Evolutionary conservation across 2,888 invertebrate species (phyloP), one percentile per base, ranked within the genome.

Genomic region (Mythimna vitellina): DNA sequence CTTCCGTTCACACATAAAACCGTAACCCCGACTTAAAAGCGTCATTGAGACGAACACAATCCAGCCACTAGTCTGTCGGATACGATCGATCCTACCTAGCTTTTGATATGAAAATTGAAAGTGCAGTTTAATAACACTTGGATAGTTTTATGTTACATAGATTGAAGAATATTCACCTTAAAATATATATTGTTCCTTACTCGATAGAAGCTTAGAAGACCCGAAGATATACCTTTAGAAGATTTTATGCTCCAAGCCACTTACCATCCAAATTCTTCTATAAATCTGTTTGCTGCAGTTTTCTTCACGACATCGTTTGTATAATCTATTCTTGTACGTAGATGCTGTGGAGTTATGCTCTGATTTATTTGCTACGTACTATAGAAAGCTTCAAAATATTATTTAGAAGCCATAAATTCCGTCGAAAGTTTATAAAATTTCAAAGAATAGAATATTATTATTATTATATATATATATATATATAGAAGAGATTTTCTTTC

Each of bases 1-100:
- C 91, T 93, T 93, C 94, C 92, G 85, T 87, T 89, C 88, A 75
- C 77, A 92, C 92, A 93, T 91, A 93, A 94, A 92, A 92, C 89
- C 89, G 89, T 88, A 91, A 91, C 92, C 88, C 91, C 88, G 87
- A 89, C 88, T 91, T 89, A 87, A 90, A 88, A 91, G 89, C 87
- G 86, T 90, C 88, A 86, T 90, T 89, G 87, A 89, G 86, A 88
- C 88, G 86, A 86, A 89, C 89, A 90, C 80, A 85, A 87, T 83
- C 86, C 82, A 86, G 84, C 81, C 80, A 87, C 87, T 85, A 86
- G 85, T 84, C 80, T 82, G 80, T 81, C 76, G 80, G 75, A 81
- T 82, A 74, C 81, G 72, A 88, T 89, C 83, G 87, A 85, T 86
- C 80, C 73, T 67, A 73, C 76, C 64, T 69, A 73, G 69, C 86